Conservation (phyloP, 2,797 vertebrate genomes). For the Betta splendens region DNA sequence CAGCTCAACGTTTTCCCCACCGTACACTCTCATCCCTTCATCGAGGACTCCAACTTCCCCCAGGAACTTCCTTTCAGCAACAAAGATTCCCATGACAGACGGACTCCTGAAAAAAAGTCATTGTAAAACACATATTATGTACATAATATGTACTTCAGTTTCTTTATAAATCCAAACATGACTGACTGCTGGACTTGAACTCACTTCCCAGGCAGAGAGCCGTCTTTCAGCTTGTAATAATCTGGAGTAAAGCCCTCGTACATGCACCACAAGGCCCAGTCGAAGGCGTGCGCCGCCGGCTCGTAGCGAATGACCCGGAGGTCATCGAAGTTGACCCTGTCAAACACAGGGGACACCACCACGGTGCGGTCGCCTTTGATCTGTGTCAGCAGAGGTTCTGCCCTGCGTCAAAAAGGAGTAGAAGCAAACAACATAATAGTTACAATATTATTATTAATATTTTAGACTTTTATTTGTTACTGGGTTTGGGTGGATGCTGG, state of each 20-base stretch:
- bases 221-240: constrained; percentile 74
- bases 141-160: too few species aligned
- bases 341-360: constrained; percentile 82
- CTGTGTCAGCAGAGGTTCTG: constrained; percentile 79
- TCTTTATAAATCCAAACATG: too few species aligned
- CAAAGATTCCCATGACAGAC: constrained; percentile 85
- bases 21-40: constrained; percentile 83
- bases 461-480: too few species aligned
- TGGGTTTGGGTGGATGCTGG: too few species aligned
- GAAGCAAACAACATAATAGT: too few species aligned
- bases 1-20: constrained; percentile 87
- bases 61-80: constrained; percentile 80
- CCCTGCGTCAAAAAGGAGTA: constrained; percentile 59
- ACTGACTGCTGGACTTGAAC: constrained; percentile 31
- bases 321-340: constrained; percentile 77
- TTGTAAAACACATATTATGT: neutral
- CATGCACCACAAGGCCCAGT: constrained; percentile 84
- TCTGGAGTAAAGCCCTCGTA: constrained; percentile 71
- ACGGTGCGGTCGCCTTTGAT: constrained; percentile 81
- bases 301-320: constrained; percentile 58
- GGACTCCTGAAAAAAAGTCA: constrained; percentile 74
- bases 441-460: too few species aligned
- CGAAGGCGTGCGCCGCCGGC: constrained; percentile 76
- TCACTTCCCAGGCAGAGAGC: constrained; percentile 81
- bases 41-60: constrained; percentile 83